These are phyloP conservation scores for Prionace glauca DNA, from an alignment of 2,797 vertebrate species.

Conservation along the genomic window DNA sequence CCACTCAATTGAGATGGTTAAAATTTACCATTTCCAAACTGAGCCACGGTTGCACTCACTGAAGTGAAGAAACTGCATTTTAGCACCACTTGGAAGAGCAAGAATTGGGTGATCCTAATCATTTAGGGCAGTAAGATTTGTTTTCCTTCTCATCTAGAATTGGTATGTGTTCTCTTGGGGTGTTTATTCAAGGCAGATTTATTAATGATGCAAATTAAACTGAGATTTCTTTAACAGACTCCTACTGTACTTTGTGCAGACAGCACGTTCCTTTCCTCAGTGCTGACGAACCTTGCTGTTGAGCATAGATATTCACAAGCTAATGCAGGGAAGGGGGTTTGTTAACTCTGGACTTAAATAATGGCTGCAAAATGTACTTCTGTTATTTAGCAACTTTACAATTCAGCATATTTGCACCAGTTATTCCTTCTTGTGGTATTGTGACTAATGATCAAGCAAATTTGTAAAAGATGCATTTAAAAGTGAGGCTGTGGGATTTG, in stretches of 20 bases:
- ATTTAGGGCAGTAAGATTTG: not conserved
- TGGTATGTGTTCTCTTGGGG: not conserved
- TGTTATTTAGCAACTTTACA: not conserved
- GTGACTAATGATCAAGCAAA: not conserved
- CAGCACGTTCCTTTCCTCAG: not conserved
- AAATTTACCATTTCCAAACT: not conserved
- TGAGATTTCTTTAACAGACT: not conserved
- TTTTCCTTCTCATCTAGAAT: not conserved
- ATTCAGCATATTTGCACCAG: too few relatives aligned
- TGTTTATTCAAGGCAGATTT: not conserved
- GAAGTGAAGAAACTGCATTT: not conserved
- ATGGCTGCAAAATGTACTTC: not conserved
- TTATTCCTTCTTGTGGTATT: not conserved
- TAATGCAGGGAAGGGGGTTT: not conserved
- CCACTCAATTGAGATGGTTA: not conserved
- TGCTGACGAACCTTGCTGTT: not conserved
- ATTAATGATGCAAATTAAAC: not conserved
- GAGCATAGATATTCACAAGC: not conserved
- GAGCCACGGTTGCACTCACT: not conserved
- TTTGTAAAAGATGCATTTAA: not conserved
- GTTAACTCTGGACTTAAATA: not conserved
- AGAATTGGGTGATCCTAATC: not conserved
- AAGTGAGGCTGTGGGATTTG: not conserved
- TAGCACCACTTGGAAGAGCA: not conserved
- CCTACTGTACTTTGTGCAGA: not conserved